A percentile compares a stretch with the other conserved stretches of the same genome.
Evolutionary conservation across 2,797 vertebrate species (phyloP).

Genomic region (Esox masquinongy): DNA sequence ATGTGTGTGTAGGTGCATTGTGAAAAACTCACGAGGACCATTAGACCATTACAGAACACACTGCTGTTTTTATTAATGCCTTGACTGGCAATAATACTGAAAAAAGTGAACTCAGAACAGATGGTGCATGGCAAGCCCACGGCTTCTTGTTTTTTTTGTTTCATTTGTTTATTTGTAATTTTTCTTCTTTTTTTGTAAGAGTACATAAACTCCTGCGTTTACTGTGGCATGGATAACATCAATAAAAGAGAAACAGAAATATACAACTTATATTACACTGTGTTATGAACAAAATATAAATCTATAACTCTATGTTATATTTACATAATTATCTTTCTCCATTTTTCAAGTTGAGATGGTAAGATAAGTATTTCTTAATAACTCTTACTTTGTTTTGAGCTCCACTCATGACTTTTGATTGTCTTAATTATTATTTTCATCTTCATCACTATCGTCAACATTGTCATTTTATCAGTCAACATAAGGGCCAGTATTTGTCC

Average conservation of each 20-base stretch:
- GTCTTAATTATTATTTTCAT: conserved; percentile 86
- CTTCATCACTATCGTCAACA: conserved; percentile 50
- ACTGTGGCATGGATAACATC: conserved; percentile 99
- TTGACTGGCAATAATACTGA: conserved; percentile 99
- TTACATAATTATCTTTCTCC: conserved; percentile 99
- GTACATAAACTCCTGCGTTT: conserved; percentile 90
- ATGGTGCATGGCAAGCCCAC: conserved; percentile 93
- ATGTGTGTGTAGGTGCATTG: conserved; percentile 34
- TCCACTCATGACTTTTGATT: conserved; percentile 97
- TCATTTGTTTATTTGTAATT: conserved; percentile 72
- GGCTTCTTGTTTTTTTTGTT: conserved; percentile 78
- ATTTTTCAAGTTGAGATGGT: conserved; percentile 99
- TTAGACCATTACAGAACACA: conserved; percentile 88
- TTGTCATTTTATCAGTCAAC: conserved; percentile 58
- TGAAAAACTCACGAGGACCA: conserved; percentile 71
- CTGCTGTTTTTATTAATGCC: conserved; percentile 99
- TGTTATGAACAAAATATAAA: conserved; percentile 99
- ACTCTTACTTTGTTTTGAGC: conserved; percentile 93
- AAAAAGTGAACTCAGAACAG: conserved; percentile 95
- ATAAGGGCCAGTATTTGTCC: conserved; percentile 26
- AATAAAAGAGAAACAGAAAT: conserved; percentile 98
- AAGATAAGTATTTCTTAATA: conserved; percentile 77
- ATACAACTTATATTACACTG: conserved; percentile 99
- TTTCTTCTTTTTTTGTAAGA: conserved; percentile 82
- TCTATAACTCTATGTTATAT: conserved; percentile 99